Base-by-base conservation (phyloP, 2,113 vertebrate species). In the Chloropsis cyanopogon region DNA sequence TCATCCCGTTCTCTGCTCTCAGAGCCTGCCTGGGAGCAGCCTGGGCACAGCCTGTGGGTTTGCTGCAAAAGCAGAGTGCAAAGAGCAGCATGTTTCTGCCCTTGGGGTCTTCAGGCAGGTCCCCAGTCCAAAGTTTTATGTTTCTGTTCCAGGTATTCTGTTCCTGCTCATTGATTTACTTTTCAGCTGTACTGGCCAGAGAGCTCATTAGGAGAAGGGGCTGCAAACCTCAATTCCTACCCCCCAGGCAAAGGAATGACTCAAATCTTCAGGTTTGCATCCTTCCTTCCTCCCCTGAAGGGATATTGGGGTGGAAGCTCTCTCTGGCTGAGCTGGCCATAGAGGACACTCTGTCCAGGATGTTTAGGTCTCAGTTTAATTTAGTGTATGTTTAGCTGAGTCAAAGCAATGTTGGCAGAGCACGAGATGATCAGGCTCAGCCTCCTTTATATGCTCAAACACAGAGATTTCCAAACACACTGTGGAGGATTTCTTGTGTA, bases 401-500 rank as follows among this genome's bases (percentile, higher is more conserved):
- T 76, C 78, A 71, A 94, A 82, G 69, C 39, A 33, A 6, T 14
- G 54, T 8, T 95, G 78, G 81, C 83, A 93, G 86, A 60, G 72
- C 3, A 14, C 2, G 14, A 57, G 64, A 54, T 84, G 68, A 86
- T n/a, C 47, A 71, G 69, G 16, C 69, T 94, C 65, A 64, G 42
- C 56, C 78, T 82, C 42, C 52, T 71, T 50, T 61, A 9, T 42
- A 14, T 35, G 9, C 77, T 83, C 68, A 61, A 70, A 83, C 64
- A 88, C 60, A n/a, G 65, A 54, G 31, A 81, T 78, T 84, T 93
- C 71, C 65, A 81, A 93, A 21, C 52, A 59, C 10, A 46, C 77
- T 47, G 10, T 20, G 47, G 83, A 96, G 85, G 76, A 76, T 92
- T 95, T 88, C 88, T 90, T 49, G 61, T 94, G 80, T 29, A 78